Percentiles rank a stretch among this genome's conserved stretches.
phyloP scores from a whole-genome alignment of 2,888 invertebrate genomes.

The Bugula neritina region DNA sequence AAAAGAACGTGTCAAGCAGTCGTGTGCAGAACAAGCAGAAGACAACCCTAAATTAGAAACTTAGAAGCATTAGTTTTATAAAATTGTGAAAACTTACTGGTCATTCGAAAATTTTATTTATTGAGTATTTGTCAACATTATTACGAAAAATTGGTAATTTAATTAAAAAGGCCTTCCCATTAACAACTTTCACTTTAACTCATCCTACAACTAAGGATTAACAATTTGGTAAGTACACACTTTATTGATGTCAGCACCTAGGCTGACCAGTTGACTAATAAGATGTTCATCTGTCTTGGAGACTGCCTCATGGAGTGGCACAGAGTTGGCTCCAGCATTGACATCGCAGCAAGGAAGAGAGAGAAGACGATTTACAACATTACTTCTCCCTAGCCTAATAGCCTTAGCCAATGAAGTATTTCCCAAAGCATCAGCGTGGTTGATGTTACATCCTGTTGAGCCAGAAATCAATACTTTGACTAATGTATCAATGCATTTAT shows the following conservation, averaged over 20 bases:
- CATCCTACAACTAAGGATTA: no score
- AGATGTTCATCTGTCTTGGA: conserved; percentile 37
- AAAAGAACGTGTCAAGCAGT: neutral
- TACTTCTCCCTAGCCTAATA: conserved; percentile 41
- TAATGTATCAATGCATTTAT: no score
- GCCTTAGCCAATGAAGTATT: neutral
- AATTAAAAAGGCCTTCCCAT: no score
- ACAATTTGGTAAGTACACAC: no score
- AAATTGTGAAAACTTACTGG: no score
- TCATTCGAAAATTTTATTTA: no score
- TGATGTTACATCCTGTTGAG: neutral
- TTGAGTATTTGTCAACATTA: no score
- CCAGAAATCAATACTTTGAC: no score
- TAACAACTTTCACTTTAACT: neutral
- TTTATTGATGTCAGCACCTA: conserved; percentile 46
- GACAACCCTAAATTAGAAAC: no score
- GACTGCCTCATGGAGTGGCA: conserved; percentile 44
- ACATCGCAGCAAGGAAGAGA: conserved; percentile 35
- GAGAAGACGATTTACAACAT: conserved; percentile 39
- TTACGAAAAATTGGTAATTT: no score
- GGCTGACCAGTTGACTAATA: conserved; percentile 39
- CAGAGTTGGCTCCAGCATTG: conserved; percentile 33
- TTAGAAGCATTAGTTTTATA: no score
- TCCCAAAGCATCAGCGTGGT: neutral
- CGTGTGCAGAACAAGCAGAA: no score